Percentiles rank a stretch among this genome's conserved stretches.
Evolutionary conservation across 2,113 vertebrate genomes (phyloP).

Genomic region (Motacilla tschutschensis): DNA sequence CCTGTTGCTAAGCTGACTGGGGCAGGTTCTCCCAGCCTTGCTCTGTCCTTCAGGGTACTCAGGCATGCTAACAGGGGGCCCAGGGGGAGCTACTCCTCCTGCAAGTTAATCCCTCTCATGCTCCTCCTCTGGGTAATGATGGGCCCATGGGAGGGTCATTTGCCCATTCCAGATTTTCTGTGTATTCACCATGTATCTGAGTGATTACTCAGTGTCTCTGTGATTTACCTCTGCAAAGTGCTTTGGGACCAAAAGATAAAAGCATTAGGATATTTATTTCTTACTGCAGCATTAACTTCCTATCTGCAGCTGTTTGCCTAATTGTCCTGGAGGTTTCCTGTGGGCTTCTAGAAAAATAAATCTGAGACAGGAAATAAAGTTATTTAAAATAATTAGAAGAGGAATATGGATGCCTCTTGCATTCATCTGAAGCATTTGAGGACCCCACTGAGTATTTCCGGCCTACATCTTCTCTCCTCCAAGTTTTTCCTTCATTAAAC

Average conservation of each 20-base stretch:
- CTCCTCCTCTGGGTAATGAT: neutral
- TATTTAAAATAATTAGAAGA: neutral
- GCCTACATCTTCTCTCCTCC: neutral
- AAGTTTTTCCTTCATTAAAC: neutral
- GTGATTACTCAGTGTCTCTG: neutral
- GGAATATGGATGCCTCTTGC: neutral
- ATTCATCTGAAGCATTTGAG: conserved; percentile 9
- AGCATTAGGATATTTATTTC: conserved; percentile 5
- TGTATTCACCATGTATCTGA: neutral
- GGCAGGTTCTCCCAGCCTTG: neutral
- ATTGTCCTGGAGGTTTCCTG: conserved; percentile 37
- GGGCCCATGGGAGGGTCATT: neutral
- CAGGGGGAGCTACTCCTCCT: neutral
- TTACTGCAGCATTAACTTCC: conserved; percentile 11
- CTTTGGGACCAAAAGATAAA: conserved; percentile 23
- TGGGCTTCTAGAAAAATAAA: conserved; percentile 34
- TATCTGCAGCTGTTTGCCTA: conserved; percentile 6
- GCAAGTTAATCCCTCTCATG: neutral
- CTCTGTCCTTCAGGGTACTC: neutral
- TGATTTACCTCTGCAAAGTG: neutral
- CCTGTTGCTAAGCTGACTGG: neutral
- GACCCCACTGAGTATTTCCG: neutral
- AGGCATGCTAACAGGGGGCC: neutral
- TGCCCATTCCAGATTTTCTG: neutral
- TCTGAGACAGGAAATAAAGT: conserved; percentile 7